Percentiles rank a stretch among this genome's conserved stretches.
Conservation (phyloP, 2,113 vertebrate genomes). For the Toxotes chatareus region DNA sequence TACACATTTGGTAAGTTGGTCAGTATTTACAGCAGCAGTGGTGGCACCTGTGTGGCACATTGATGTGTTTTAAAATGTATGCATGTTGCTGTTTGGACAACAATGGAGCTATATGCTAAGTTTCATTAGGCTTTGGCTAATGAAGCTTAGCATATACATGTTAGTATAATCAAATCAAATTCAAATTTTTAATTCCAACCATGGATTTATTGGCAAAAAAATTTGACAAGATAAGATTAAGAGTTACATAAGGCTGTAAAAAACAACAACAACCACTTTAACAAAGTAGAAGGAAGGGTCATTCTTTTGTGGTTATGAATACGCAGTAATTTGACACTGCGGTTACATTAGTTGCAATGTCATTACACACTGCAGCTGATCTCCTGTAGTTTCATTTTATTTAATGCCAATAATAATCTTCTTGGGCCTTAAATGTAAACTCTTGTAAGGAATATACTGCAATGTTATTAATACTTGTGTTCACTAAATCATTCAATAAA, state of each 20-base stretch:
- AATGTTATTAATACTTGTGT: conserved; percentile 1
- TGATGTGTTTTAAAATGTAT: neutral
- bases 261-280: neutral
- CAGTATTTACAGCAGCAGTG: neutral
- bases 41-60: too few species aligned
- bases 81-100: neutral
- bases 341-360: conserved; percentile 9
- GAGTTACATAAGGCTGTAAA: neutral
- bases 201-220: neutral
- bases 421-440: neutral
- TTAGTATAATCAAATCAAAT: neutral
- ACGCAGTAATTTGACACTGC: conserved; percentile 23
- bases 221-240: too few species aligned
- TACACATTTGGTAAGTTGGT: neutral
- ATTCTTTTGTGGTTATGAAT: conserved; percentile 43
- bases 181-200: neutral
- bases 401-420: conserved; percentile 5
- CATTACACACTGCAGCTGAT: conserved; percentile 8
- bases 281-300: conserved; percentile 11
- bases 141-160: neutral
- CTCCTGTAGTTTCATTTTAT: neutral
- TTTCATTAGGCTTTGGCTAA: neutral
- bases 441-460: neutral
- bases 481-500: conserved; percentile 1
- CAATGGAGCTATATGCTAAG: neutral